Conservation (phyloP, 2,888 invertebrate species). For the Pheosia tremula region DNA sequence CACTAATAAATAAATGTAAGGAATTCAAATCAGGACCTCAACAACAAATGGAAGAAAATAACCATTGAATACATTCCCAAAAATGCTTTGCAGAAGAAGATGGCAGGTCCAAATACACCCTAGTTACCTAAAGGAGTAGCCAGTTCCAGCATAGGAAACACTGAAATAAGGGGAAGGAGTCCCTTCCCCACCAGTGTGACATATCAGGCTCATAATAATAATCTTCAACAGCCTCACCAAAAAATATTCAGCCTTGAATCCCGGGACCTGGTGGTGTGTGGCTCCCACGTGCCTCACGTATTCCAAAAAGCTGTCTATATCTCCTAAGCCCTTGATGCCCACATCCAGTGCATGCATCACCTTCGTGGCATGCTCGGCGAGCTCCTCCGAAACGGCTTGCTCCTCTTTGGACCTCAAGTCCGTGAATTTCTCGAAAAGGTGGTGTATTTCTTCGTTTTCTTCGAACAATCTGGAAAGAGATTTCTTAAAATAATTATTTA, state of each 20-base stretch:
- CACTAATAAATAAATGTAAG: too few species aligned
- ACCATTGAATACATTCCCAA: too few species aligned
- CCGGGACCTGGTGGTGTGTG: conserved; percentile 92
- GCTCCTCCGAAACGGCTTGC: conserved; percentile 90
- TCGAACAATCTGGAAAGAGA: conserved; percentile 90
- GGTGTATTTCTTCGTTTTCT: conserved; percentile 90
- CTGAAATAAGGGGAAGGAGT: too few species aligned
- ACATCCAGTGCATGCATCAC: conserved; percentile 96
- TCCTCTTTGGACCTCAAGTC: conserved; percentile 90
- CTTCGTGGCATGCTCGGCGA: conserved; percentile 94
- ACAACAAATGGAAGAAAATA: too few species aligned
- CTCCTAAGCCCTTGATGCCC: conserved; percentile 92
- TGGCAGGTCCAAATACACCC: too few species aligned
- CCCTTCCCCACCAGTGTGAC: too few species aligned
- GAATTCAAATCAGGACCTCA: too few species aligned
- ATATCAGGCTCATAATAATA: neutral
- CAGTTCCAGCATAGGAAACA: too few species aligned
- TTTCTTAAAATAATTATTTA: neutral
- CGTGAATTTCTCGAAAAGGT: conserved; percentile 91
- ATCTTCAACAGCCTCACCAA: conserved; percentile 86
- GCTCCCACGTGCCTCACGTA: conserved; percentile 92
- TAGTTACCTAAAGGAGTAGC: too few species aligned
- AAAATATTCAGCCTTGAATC: conserved; percentile 93
- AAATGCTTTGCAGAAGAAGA: too few species aligned
- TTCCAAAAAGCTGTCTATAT: conserved; percentile 91